Percentiles rank a stretch among this genome's conserved stretches.
Evolutionary conservation across 2,888 invertebrate genomes (phyloP).

Genomic region (Neria commutata): DNA sequence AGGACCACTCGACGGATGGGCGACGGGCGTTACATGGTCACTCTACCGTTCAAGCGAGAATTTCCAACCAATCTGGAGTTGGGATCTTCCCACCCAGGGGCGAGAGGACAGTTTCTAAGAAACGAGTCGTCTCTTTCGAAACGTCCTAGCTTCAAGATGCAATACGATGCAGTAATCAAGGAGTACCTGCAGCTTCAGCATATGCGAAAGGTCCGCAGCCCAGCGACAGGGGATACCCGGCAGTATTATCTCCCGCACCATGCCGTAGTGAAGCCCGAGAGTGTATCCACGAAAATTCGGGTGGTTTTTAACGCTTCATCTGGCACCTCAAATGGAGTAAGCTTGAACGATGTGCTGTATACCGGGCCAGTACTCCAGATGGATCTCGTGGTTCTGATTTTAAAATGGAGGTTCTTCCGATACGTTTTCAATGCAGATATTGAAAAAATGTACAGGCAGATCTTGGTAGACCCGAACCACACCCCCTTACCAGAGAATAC

Average conservation of each 20-base stretch:
- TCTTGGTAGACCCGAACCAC: constrained; percentile 24
- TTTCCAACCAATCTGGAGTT: background rate
- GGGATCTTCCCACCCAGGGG: background rate
- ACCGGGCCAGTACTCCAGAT: background rate
- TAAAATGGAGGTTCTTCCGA: constrained; percentile 17
- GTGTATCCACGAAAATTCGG: constrained; percentile 31
- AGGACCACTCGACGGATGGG: background rate
- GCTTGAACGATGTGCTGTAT: background rate
- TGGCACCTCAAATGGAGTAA: constrained; percentile 14
- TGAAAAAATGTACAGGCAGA: constrained; percentile 36
- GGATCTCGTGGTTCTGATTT: background rate
- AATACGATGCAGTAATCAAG: background rate
- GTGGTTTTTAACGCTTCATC: constrained; percentile 39
- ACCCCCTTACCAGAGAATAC: background rate
- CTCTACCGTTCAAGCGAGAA: background rate
- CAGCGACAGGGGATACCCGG: too few species aligned
- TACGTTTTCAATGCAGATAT: constrained; percentile 35
- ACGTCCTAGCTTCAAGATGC: background rate
- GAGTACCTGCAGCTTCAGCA: constrained; percentile 3
- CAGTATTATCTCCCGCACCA: background rate
- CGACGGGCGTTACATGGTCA: background rate
- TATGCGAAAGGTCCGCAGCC: background rate
- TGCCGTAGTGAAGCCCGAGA: constrained; percentile 5
- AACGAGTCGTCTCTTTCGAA: background rate
- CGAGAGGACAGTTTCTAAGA: background rate